These are phyloP conservation scores for Lamellibrachia luymesi DNA, from an alignment of 1,140 invertebrate species.

Conservation along the genomic window DNA sequence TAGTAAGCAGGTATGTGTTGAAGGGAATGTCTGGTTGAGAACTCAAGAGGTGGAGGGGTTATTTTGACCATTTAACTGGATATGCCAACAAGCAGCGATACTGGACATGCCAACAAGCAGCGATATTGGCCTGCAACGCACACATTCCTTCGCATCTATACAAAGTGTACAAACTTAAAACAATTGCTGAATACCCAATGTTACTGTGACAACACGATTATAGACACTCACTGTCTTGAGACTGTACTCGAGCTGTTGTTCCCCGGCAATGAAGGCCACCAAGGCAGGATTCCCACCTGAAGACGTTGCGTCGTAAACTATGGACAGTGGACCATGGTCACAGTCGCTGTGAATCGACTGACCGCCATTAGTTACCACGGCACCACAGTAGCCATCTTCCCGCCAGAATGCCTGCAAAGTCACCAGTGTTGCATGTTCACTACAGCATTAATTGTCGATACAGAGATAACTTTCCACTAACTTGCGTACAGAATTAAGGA, in stretches of 20 bases:
- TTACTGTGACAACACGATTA: neutral
- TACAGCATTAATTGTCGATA: neutral
- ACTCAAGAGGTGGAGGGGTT: too few species aligned
- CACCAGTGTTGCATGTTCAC: neutral
- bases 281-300: constrained; percentile 51
- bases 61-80: too few species aligned
- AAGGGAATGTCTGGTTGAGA: too few species aligned
- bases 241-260: constrained; percentile 41
- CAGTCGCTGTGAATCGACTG: constrained; percentile 33
- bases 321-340: constrained; percentile 49
- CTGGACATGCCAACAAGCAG: too few species aligned
- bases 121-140: too few species aligned
- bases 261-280: constrained; percentile 56
- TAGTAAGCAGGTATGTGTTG: too few species aligned
- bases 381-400: constrained; percentile 52
- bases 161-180: neutral
- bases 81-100: too few species aligned
- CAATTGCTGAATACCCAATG: neutral
- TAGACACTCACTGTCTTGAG: neutral
- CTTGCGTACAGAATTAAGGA: neutral
- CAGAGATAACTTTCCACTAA: neutral
- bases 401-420: constrained; percentile 56
- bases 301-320: constrained; percentile 57
- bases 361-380: constrained; percentile 56
- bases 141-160: too few species aligned